These are phyloP conservation scores for Therioaphis trifolii DNA, from an alignment of 2,888 invertebrate species.

Conservation along the genomic window DNA sequence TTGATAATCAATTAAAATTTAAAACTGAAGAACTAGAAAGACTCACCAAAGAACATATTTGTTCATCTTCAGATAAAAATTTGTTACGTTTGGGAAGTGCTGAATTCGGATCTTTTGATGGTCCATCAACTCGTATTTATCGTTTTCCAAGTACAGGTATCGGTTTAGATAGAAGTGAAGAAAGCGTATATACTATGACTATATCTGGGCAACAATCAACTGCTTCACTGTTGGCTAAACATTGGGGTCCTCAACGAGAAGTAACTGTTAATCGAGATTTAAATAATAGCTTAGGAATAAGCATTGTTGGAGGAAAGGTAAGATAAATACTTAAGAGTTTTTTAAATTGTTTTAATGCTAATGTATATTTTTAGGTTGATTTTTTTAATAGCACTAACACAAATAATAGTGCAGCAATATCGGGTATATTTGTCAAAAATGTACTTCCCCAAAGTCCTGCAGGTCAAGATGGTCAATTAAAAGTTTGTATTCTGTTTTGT, in stretches of 20 bases:
- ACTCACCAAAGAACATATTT: constrained; percentile 4
- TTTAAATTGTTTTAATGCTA: not conserved
- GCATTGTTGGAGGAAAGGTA: constrained; percentile 96
- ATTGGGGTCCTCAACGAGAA: constrained; percentile 85
- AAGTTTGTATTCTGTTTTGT: constrained; percentile 72
- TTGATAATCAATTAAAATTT: constrained; percentile 10
- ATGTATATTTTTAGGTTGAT: constrained; percentile 74
- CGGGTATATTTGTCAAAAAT: constrained; percentile 98
- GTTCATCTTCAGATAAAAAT: constrained; percentile 28
- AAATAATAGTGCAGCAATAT: constrained; percentile 79
- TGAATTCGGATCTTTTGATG: constrained; percentile 61
- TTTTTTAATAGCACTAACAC: constrained; percentile 77
- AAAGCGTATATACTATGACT: constrained; percentile 69
- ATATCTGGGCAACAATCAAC: constrained; percentile 68
- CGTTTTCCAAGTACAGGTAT: constrained; percentile 65
- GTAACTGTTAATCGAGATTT: constrained; percentile 80
- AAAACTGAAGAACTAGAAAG: constrained; percentile 35
- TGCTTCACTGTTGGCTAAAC: constrained; percentile 74
- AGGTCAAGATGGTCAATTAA: constrained; percentile 84
- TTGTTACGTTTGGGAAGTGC: constrained; percentile 64
- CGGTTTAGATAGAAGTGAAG: constrained; percentile 65
- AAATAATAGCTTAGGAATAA: constrained; percentile 90
- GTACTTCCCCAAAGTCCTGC: constrained; percentile 95
- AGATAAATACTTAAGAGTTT: not conserved
- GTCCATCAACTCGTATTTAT: constrained; percentile 62